These are phyloP conservation scores for Chloromyia formosa DNA, from an alignment of 2,888 invertebrate genomes.

Conservation along the genomic window DNA sequence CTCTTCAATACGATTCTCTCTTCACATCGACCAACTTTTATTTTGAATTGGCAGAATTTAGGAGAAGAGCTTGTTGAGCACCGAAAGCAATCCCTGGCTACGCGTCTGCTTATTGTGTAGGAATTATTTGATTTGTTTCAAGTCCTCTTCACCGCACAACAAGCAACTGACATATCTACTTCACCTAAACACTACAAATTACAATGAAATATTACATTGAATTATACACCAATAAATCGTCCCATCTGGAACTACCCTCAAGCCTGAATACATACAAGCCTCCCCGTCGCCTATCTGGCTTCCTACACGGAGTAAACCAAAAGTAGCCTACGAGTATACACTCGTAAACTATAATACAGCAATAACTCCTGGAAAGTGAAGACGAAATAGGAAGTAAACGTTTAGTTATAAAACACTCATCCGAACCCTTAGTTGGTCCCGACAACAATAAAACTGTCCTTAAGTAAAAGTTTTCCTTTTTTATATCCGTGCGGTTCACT, in stretches of 20 bases:
- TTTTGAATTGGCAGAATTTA: too few relatives aligned
- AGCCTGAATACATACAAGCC: neutral
- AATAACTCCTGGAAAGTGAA: slow-evolving; percentile 17
- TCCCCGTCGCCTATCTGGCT: neutral
- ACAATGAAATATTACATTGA: slow-evolving; percentile 34
- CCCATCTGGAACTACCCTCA: slow-evolving; percentile 35
- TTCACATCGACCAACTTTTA: too few relatives aligned
- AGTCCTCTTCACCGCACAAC: too few relatives aligned
- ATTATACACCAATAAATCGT: slow-evolving; percentile 28
- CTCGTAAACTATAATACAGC: slow-evolving; percentile 23
- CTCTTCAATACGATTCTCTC: too few relatives aligned
- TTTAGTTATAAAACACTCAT: slow-evolving; percentile 38
- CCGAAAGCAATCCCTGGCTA: too few relatives aligned
- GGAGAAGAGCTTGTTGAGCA: too few relatives aligned
- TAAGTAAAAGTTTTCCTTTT: slow-evolving; percentile 27
- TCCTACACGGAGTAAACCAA: neutral
- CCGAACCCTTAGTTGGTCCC: slow-evolving; percentile 18
- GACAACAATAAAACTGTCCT: slow-evolving; percentile 39
- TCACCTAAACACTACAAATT: slow-evolving; percentile 7
- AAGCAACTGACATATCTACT: neutral
- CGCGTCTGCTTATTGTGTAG: too few relatives aligned
- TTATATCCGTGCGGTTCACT: slow-evolving; percentile 29
- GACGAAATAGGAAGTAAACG: slow-evolving; percentile 31
- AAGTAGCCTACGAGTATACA: neutral
- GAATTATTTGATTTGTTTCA: too few relatives aligned